phyloP scores from a whole-genome alignment of 2,888 invertebrate species.

The Mylabris sibirica region DNA sequence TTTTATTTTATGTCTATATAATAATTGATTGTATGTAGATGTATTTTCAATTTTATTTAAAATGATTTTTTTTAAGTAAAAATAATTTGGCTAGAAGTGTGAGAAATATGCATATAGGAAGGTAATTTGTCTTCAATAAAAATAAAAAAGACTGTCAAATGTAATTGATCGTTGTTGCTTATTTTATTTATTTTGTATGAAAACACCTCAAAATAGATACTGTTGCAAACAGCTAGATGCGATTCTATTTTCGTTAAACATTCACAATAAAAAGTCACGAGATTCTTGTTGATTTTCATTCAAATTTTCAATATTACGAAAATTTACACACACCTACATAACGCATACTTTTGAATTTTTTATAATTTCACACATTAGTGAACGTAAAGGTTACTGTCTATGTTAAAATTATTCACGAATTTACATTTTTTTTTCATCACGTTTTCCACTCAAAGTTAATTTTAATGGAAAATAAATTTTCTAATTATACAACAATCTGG shows the following conservation, averaged over 20 bases:
- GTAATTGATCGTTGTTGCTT: background rate
- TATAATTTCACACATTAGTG: background rate
- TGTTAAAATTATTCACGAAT: background rate
- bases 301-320: background rate
- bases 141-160: background rate
- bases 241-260: background rate
- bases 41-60: too few species aligned
- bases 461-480: conserved; percentile 19
- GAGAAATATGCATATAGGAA: background rate
- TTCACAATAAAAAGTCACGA: background rate
- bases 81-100: too few species aligned
- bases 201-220: background rate
- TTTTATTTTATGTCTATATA: too few species aligned
- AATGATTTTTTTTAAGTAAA: too few species aligned
- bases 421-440: conserved; percentile 8
- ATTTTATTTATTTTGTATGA: background rate
- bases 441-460: conserved; percentile 14
- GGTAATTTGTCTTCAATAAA: background rate
- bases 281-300: background rate
- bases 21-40: too few species aligned
- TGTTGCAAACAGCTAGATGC: conserved; percentile 8
- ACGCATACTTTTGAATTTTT: background rate
- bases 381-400: background rate
- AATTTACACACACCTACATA: background rate
- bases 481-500: conserved; percentile 27